A percentile compares a stretch with the other conserved stretches of the same genome.
phyloP scores from a whole-genome alignment of 2,797 vertebrate genomes.

The Microhierax caerulescens region DNA sequence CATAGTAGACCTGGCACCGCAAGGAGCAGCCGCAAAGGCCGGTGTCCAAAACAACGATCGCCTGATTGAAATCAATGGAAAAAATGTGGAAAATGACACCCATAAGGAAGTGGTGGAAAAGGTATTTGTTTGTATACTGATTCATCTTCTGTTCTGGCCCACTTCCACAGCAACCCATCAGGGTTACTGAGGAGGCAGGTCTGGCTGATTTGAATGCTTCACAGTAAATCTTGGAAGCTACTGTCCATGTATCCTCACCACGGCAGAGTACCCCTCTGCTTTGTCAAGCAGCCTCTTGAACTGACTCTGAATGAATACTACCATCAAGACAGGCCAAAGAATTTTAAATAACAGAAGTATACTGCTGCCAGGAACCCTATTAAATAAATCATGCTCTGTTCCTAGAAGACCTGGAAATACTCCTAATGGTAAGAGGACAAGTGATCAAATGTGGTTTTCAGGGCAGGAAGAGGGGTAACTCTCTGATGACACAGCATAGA shows the following conservation, averaged over 20 bases:
- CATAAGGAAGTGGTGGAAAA: slow-evolving; percentile 85
- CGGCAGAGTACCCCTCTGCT: neutral
- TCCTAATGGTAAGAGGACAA: neutral
- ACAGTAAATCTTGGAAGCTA: neutral
- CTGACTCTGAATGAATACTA: neutral
- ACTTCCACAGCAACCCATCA: neutral
- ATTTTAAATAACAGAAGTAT: neutral
- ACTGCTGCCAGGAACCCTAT: neutral
- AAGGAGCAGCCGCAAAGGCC: slow-evolving; percentile 82
- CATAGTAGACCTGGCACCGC: slow-evolving; percentile 79
- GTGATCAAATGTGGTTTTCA: neutral
- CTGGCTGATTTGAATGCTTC: neutral
- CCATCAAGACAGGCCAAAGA: neutral
- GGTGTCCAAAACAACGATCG: slow-evolving; percentile 84
- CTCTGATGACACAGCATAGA: neutral
- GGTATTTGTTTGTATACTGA: slow-evolving; percentile 53
- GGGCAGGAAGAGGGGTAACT: neutral
- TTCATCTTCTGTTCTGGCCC: neutral
- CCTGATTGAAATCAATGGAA: slow-evolving; percentile 89
- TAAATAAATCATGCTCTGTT: neutral
- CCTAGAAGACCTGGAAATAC: neutral
- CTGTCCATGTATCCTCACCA: neutral
- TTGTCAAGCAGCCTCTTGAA: neutral
- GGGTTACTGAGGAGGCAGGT: neutral
- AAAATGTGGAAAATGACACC: slow-evolving; percentile 80